These are phyloP conservation scores for Megaustenia siamemsis DNA, from an alignment of 2,888 invertebrate genomes.

Conservation along the genomic window DNA sequence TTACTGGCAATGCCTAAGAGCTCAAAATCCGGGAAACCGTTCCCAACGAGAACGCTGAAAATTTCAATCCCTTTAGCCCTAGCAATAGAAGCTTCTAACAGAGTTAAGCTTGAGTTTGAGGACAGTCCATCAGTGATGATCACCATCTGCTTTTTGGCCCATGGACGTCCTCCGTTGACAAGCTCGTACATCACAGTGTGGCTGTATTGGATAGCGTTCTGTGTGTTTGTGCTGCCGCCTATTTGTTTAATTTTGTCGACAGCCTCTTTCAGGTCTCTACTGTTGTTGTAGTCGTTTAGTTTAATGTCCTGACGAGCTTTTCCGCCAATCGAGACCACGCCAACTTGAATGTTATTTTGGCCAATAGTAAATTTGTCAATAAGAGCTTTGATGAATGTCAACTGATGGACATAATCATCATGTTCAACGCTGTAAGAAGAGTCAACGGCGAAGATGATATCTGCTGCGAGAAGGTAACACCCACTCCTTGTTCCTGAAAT, in stretches of 20 bases:
- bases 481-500: background rate
- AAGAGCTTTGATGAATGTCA: constrained; percentile 58
- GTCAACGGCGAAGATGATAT: constrained; percentile 62
- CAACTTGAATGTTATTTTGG: constrained; percentile 60
- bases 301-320: constrained; percentile 58
- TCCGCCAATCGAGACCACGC: constrained; percentile 63
- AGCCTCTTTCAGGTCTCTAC: constrained; percentile 60
- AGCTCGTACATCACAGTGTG: constrained; percentile 58
- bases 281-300: constrained; percentile 55
- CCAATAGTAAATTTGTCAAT: constrained; percentile 60
- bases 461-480: constrained; percentile 53
- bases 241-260: constrained; percentile 58
- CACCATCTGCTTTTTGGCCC: constrained; percentile 63
- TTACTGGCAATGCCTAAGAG: constrained; percentile 65
- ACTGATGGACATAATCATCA: constrained; percentile 57
- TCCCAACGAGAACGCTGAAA: constrained; percentile 68
- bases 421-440: constrained; percentile 61
- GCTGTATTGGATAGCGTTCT: constrained; percentile 59
- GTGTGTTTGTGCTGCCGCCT: constrained; percentile 63
- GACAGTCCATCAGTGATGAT: constrained; percentile 71
- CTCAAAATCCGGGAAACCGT: constrained; percentile 62
- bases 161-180: constrained; percentile 60
- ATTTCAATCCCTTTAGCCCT: constrained; percentile 60
- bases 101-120: constrained; percentile 47
- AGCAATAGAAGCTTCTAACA: constrained; percentile 59